Evolutionary conservation across 2,113 vertebrate species (phyloP).

Genomic region (Neodon shergylaensis): DNA sequence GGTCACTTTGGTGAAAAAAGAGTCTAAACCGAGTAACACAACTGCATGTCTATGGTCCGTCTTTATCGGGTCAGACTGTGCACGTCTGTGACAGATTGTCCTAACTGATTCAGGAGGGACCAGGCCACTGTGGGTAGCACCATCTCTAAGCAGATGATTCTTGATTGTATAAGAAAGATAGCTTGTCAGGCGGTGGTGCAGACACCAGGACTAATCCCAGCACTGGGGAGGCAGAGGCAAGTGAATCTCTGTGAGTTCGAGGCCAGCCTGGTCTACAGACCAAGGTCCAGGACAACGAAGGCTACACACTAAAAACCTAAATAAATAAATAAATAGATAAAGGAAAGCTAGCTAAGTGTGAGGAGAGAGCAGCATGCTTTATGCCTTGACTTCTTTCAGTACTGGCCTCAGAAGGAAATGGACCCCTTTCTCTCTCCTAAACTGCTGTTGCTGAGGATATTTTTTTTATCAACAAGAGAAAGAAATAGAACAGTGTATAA

Average conservation of each 20-base stretch:
- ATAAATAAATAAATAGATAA: too few species aligned
- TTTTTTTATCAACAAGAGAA: neutral
- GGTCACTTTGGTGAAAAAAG: too few species aligned
- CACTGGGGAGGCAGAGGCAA: too few species aligned
- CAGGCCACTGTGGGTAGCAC: neutral
- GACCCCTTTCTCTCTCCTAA: neutral
- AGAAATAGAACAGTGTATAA: neutral
- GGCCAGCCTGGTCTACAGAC: too few species aligned
- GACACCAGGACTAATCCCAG: too few species aligned
- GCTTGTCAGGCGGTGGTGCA: neutral
- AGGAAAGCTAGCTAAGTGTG: neutral
- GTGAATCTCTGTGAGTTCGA: too few species aligned
- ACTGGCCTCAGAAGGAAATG: too few species aligned
- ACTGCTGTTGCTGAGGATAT: neutral
- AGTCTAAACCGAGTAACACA: too few species aligned
- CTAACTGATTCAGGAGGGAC: neutral
- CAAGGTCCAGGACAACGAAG: too few species aligned
- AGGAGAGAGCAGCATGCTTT: too few species aligned
- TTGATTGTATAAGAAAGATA: neutral
- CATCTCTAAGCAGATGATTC: neutral
- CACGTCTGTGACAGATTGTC: neutral
- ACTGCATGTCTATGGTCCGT: neutral
- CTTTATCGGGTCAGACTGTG: neutral
- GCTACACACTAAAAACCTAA: too few species aligned
- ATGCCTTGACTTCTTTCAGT: too few species aligned